Base-by-base conservation (phyloP, 2,888 invertebrate species). In the Tuta absoluta region DNA sequence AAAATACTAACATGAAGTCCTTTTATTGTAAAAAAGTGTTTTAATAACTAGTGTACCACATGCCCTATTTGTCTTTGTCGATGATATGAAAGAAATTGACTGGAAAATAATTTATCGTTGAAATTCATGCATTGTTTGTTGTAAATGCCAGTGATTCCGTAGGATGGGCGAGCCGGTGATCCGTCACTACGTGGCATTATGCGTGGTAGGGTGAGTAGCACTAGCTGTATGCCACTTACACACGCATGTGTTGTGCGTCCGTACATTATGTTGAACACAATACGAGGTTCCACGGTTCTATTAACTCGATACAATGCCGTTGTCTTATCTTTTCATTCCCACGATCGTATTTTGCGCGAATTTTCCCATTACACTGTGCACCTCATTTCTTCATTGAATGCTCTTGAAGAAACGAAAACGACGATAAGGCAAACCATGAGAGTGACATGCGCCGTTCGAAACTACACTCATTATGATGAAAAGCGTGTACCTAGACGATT, bases 321-420 rank as follows among this genome's bases (percentile, higher is more conserved):
- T 81, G 73, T 84, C 77, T 85, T 83, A 83, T 82, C 82, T 85
- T 69, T 67, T 68, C 68, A 78, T 88, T 87, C 89, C 82, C 88
- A 88, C 86, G 84, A 79, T 77, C 77, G 73, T 71, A 82, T 86
- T 65, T 87, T 85, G 82, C 85, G 85, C 84, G 86, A 81, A 81
- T 82, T 87, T 87, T 87, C 86, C 81, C 86, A 85, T 82, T 83
- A 79, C 75, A 77, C 76, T 79, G n/a, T n/a, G 51, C 33, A 62
- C 61, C 49, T 49, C 61, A 41, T 61, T 61, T 61, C 61, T 61
- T 61, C 56, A 56, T 33, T 56, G 56, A 56, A 56, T 56, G 33
- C 56, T 33, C 56, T 23, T 28, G 23, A 56, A 56, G 56, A 56
- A 56, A 56, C 28, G 56, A 56, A 56, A 56, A 28, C 28, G 45